Evolutionary conservation across 1,140 invertebrate species (phyloP), one percentile per base, ranked within the genome.

Genomic region (Copidosoma floridanum): DNA sequence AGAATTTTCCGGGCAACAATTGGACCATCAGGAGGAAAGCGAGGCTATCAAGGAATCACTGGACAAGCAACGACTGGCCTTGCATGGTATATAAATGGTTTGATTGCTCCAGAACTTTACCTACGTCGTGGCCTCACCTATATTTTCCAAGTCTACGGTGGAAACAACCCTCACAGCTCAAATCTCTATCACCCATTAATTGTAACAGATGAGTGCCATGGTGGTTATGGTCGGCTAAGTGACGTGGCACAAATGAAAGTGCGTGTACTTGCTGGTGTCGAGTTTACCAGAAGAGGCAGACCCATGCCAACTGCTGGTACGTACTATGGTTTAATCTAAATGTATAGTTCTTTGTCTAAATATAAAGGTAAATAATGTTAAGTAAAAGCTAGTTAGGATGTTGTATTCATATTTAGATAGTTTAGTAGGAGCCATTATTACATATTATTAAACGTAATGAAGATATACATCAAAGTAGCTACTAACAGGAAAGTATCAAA

Each of bases 161-260:
- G 94, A 1, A 94, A 94, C 70, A 92, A 96, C 81, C 92, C 93
- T 3, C 90, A 95, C 71, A 93, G 90, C 63, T 82, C 92, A 0
- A 86, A 90, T 46, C 85, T 87, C 70, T 97, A 97, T 79, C 94
- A 98, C 83, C 95, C 95, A 7, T 81, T 98, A 32, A 93, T 97
- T 44, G 91, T 98, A 57, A 94, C 94, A 3, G 88, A 92, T 70
- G 92, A 94, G 71, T 85, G 88, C 1, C 85, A 88, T 65, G 93
- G 93, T 40, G 93, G 92, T 0, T 91, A 89, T 58, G 90, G 91
- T 68, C 82, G 86, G 29, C 79, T 92, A 1, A 84, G 82, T 16
- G 89, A 91, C 71, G 83, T 82, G 3, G 87, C 88, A 27, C 87
- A 90, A 72, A 85, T 84, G 46, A 83, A 85, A 65, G 85, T 92